Conservation (phyloP, 2,888 invertebrate species). For the Volucella zonaria region DNA sequence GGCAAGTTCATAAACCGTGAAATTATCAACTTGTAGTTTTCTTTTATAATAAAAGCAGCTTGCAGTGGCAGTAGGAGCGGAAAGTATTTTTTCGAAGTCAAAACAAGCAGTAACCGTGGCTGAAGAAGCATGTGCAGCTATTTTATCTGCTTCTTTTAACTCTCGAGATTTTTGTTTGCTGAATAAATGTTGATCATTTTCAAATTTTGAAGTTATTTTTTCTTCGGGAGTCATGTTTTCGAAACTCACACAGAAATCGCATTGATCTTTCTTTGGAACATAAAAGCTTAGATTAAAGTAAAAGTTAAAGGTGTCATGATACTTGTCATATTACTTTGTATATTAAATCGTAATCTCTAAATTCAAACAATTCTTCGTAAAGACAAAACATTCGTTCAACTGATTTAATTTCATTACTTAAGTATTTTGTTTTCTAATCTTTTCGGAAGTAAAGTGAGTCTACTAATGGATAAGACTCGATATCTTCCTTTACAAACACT, state of each 20-base stretch:
- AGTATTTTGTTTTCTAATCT: constrained; percentile 5
- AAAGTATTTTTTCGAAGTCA: constrained; percentile 63
- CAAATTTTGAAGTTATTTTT: too few relatives aligned
- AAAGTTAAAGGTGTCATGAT: constrained; percentile 17
- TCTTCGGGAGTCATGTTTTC: too few relatives aligned
- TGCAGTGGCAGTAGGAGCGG: constrained; percentile 33
- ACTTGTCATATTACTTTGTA: constrained; percentile 18
- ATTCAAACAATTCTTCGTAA: constrained; percentile 11
- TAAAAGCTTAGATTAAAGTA: constrained; percentile 18
- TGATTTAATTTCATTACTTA: constrained; percentile 15
- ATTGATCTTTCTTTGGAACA: constrained; percentile 19
- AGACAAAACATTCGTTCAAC: constrained; percentile 21
- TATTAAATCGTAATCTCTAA: constrained; percentile 1
- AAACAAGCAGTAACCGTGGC: constrained; percentile 51
- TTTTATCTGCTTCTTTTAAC: constrained; percentile 17
- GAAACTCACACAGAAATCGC: too few relatives aligned
- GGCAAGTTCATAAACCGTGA: too few relatives aligned
- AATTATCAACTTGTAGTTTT: constrained; percentile 55
- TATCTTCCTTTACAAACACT: constrained; percentile 31
- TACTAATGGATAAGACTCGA: constrained; percentile 14
- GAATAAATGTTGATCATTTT: too few relatives aligned
- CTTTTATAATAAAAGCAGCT: constrained; percentile 34
- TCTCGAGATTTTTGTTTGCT: too few relatives aligned
- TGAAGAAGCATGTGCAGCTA: neutral
- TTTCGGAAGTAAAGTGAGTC: constrained; percentile 19